Conservation (phyloP, 2,888 invertebrate species). For the Drosophila lacicola region DNA sequence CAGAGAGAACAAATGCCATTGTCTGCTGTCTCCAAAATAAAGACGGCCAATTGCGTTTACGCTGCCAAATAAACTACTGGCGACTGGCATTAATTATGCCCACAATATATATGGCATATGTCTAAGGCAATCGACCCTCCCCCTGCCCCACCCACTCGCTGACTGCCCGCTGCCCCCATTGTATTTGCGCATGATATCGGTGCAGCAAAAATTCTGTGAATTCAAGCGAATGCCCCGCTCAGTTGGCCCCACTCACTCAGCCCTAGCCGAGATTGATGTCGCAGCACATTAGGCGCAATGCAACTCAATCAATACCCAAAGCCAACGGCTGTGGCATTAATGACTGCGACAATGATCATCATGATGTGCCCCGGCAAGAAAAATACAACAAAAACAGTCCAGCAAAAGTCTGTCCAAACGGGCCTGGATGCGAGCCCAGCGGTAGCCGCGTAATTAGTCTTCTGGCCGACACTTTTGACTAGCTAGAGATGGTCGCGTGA, state of each 20-base stretch:
- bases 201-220: constrained; percentile 64
- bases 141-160: background rate
- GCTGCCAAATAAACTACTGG: constrained; percentile 25
- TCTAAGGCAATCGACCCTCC: constrained; percentile 12
- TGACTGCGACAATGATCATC: constrained; percentile 64
- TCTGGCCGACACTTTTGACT: constrained; percentile 74
- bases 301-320: constrained; percentile 80
- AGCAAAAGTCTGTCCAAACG: constrained; percentile 23
- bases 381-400: constrained; percentile 14
- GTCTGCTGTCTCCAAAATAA: constrained; percentile 28
- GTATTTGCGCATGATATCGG: constrained; percentile 4
- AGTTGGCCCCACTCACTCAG: background rate
- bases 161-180: background rate
- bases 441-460: constrained; percentile 80
- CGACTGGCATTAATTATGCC: constrained; percentile 62
- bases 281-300: constrained; percentile 81
- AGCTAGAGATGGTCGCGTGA: constrained; percentile 51
- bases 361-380: constrained; percentile 16
- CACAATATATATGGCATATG: constrained; percentile 30
- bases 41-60: constrained; percentile 56
- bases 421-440: constrained; percentile 23
- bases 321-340: constrained; percentile 64
- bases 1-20: constrained; percentile 35
- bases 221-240: constrained; percentile 39
- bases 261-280: constrained; percentile 79